Evolutionary conservation across 37 sponge, comb jelly and placozoan species (phyloP).

Genomic region (Cliona cf. orientalis): DNA sequence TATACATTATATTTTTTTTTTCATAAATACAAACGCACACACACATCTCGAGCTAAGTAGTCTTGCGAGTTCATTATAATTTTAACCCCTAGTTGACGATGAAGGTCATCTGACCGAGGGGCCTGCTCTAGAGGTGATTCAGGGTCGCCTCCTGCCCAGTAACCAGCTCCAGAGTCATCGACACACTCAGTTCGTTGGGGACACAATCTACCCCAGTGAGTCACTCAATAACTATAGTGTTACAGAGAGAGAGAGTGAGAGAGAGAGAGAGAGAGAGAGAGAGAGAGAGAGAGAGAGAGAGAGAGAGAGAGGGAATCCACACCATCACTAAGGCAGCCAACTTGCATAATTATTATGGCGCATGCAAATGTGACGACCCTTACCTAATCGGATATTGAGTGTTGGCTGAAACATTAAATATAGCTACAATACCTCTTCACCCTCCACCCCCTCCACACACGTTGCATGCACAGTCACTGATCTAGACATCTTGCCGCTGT

Average conservation of each 20-base stretch:
- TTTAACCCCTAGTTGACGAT: conserved; percentile 16
- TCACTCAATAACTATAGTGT: too few species aligned
- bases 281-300: neutral
- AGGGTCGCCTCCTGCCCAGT: conserved; percentile 33
- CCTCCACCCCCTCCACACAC: neutral
- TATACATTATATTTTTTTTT: neutral
- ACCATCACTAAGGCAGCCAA: too few species aligned
- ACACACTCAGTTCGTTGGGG: neutral
- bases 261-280: too few species aligned
- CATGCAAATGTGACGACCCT: too few species aligned
- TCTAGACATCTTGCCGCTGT: conserved; percentile 44
- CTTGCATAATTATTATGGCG: too few species aligned
- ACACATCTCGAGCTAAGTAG: too few species aligned
- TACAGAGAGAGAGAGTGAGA: too few species aligned
- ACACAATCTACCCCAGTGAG: conserved; percentile 35
- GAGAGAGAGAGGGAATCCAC: too few species aligned
- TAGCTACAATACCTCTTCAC: neutral
- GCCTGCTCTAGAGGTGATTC: neutral
- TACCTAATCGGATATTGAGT: too few species aligned
- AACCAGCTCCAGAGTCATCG: conserved; percentile 29
- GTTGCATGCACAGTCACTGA: conserved; percentile 16
- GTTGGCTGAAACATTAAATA: too few species aligned
- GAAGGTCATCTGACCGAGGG: neutral
- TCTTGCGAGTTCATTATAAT: too few species aligned
- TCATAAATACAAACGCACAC: neutral